phyloP scores from a whole-genome alignment of 2,888 invertebrate species.

The Conops quadrifasciatus region DNA sequence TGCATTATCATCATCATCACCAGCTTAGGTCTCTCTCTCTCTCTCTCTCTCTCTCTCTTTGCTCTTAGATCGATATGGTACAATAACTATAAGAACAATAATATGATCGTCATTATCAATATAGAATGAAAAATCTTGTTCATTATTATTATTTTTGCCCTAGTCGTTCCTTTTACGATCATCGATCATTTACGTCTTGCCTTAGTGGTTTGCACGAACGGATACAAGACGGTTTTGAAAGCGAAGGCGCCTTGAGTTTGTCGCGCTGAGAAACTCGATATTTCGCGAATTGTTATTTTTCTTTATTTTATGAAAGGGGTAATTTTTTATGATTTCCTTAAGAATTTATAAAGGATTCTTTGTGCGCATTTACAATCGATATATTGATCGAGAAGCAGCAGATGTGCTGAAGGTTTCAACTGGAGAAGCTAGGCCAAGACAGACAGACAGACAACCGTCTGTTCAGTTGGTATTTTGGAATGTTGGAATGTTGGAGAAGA shows the following conservation, averaged over 20 bases:
- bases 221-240: neutral
- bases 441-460: no score
- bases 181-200: slow-evolving; percentile 19
- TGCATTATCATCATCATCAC: neutral
- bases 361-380: neutral
- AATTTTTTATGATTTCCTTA: slow-evolving; percentile 33
- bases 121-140: neutral
- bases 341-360: slow-evolving; percentile 1
- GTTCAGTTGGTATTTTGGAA: no score
- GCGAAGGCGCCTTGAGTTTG: slow-evolving; percentile 4
- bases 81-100: neutral
- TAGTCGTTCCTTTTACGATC: slow-evolving; percentile 10
- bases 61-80: no score
- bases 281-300: slow-evolving; percentile 41
- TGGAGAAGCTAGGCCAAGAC: no score
- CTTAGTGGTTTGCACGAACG: slow-evolving; percentile 11
- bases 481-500: no score
- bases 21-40: no score
- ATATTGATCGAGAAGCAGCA: no score
- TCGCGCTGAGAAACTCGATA: slow-evolving; percentile 43
- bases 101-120: neutral
- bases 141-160: neutral
- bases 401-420: no score
- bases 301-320: slow-evolving; percentile 33
- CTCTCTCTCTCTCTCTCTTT: no score